Conservation (phyloP, 1,140 invertebrate genomes). For the Thaumatotibia leucotreta region DNA sequence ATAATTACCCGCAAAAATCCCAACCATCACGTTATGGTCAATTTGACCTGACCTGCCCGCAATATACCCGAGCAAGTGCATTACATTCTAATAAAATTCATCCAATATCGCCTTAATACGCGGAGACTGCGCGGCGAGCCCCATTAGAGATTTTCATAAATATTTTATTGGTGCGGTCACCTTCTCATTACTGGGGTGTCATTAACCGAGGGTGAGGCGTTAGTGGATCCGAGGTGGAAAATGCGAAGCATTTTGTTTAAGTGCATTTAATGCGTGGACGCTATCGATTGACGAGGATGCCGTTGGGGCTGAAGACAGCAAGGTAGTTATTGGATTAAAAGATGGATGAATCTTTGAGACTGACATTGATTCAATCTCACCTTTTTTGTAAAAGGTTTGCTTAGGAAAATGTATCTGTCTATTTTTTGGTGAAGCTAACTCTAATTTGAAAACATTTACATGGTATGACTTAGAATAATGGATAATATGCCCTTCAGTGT, state of each 20-base stretch:
- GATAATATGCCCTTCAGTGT: too few species aligned
- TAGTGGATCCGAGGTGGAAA: not conserved
- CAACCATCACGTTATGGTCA: not conserved
- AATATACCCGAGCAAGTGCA: not conserved
- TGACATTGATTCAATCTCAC: not conserved
- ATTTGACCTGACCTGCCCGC: not conserved
- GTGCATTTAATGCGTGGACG: not conserved
- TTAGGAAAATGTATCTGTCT: too few species aligned
- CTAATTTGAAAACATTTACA: too few species aligned
- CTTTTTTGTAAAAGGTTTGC: too few species aligned
- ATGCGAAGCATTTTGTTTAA: not conserved
- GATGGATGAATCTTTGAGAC: not conserved
- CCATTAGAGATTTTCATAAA: constrained; percentile 67
- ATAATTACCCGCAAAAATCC: not conserved
- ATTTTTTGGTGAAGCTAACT: too few species aligned
- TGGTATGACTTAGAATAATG: too few species aligned
- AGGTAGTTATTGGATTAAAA: not conserved
- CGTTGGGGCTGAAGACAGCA: not conserved
- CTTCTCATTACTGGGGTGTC: constrained; percentile 45
- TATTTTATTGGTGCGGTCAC: constrained; percentile 60
- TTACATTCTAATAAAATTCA: constrained; percentile 14
- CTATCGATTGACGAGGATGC: not conserved
- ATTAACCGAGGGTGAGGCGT: constrained; percentile 7
- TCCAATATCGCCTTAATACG: constrained; percentile 12
- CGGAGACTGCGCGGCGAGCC: constrained; percentile 34